Evolutionary conservation across 2,113 vertebrate species (phyloP), one percentile per base, ranked within the genome.

Genomic region (human (Homo sapiens)): DNA sequence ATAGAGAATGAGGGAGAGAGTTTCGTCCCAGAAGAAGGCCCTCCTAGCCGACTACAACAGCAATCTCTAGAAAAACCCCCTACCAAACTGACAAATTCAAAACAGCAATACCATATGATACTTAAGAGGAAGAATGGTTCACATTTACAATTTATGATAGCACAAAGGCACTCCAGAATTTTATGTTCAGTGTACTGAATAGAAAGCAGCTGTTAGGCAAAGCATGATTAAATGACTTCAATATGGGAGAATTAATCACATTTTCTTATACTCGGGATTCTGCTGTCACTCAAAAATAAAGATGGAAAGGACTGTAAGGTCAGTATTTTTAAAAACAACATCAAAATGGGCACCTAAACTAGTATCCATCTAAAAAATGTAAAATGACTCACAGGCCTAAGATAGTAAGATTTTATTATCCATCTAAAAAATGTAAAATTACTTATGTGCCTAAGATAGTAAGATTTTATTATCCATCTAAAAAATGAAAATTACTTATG

Each of bases 151-250:
- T 96, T 75, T 85, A 98, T 80, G 78, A 89, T 25, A 23, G 88
- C 94, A 95, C 92, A 98, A 97, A 95, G 86, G 72, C 93, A 94
- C 52, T 86, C 90, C 27, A 68, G 87, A 96, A 91, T 94, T 94
- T 97, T 86, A 95, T 96, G 96, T 95, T 91, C 96, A 97, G 72
- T 82, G 85, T 94, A 86, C 72, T 97, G 96, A 97, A 97, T 52
- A 97, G 82, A 96, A 97, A 96, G 75, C 78, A 98, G 89, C 95
- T 98, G 97, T 86, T 85, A 82, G 38, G 57, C 96, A 40, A 95
- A 97, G 83, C 92, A 97, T 45, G 5, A 97, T 88, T 72, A 98
- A 97, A 78, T 94, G 88, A 82, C 84, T 98, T 97, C 96, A 96
- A 61, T 85, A 52, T 89, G 27, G 90, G 38, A 97, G 83, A 96